Evolutionary conservation across 2,888 invertebrate genomes (phyloP), one percentile per base, ranked within the genome.

Genomic region (Achlya flavicornis): DNA sequence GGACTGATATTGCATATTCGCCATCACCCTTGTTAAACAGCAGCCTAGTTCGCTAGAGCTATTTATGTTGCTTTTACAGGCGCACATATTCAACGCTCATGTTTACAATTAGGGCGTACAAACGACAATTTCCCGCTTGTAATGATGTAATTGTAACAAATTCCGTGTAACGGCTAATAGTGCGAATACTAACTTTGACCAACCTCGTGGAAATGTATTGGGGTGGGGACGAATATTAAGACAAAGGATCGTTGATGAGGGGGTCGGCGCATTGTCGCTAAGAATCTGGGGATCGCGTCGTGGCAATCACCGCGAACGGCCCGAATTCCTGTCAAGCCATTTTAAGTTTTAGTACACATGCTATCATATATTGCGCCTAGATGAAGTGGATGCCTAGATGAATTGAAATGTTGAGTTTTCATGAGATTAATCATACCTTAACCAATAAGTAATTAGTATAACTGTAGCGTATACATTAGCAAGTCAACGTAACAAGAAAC

Each of bases 281-380:
- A 76, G 79, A 81, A 86, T 81, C 83, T 80, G 84, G 84, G 84
- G 12, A 12, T 41, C 81, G 78, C 81, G 78, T 77, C 78, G 80
- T 78, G 84, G 85, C 85, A 90, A 90, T 90, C 89, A 86, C 77
- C 72, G 81, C 81, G 90, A 81, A 88, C 81, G 90, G 81, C 88
- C 90, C 78, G 84, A 86, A 90, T 90, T 87, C 85, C 84, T 71
- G 61, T 75, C 75, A 74, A 74, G 73, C 76, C 74, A 80, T 78
- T 81, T 73, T 72, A 73, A 70, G 72, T 76, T 74, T 67, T 74
- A 73, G 74, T 75, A 63, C 64, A 33, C 46, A 59, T 66, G 57
- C 59, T 60, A 63, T 35, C 57, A 26, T 12, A 64, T 64, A 53
- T 53, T 53, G 53, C 53, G 3, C 2, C 19, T 53, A 53, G 19